Evolutionary conservation across 2,113 vertebrate species (phyloP), one percentile per base, ranked within the genome.

Genomic region (Halcyon malimbica): DNA sequence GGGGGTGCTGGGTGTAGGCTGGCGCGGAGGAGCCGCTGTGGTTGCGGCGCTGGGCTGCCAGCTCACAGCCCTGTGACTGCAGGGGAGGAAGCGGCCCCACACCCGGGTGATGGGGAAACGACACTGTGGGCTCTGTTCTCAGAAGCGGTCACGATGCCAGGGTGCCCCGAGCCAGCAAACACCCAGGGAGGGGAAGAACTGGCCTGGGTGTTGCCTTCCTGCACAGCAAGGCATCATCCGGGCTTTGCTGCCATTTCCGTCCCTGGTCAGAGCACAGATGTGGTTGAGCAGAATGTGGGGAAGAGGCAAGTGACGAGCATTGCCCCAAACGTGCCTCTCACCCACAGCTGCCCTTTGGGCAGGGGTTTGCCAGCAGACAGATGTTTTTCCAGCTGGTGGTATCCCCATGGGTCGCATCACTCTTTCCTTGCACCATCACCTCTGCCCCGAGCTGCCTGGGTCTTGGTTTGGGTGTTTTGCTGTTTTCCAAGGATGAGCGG

Each of bases 111-210:
- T 86, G 74, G 95, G 74, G 93, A 96, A 94, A 14, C 78, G 91
- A 97, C 89, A 97, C 89, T 95, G 93, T 3, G n/a, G 83, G 62
- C 95, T 97, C 96, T 97, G 96, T 96, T 97, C 96, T 96, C 44
- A 0, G 56, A 78, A 41, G 42, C 57, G 5, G 69, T 96, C 93
- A 95, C 26, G 12, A 89, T 96, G 96, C 94, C 9, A 16, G 83
- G 73, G 39, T 94, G 89, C 93, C 87, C 80, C 0, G 16, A 94
- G 95, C 59, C 60, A 89, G 86, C 69, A 73, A 95, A 69, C 62
- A 67, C 56, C 31, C 37, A 2, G 51, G 81, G 89, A 17, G 19
- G 65, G 87, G 89, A 56, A 77, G 63, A 51, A 10, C 74, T 64
- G 35, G 26, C 73, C 39, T 78, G 94, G 93, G 91, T 94, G 91